phyloP scores from a whole-genome alignment of 2,888 invertebrate genomes.

The Octonoba sinensis region DNA sequence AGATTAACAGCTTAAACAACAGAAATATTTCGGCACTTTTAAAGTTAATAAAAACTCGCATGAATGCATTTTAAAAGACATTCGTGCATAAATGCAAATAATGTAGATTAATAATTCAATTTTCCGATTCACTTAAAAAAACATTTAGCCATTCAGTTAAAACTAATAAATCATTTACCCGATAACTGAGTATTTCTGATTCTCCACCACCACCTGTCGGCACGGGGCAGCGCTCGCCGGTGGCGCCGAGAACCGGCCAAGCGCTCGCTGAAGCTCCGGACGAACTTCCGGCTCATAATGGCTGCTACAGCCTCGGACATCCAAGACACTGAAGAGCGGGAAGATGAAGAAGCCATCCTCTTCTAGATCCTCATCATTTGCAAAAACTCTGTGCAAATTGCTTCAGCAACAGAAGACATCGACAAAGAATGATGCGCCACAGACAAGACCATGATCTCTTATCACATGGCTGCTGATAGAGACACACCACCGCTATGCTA shows the following conservation, averaged over 20 bases:
- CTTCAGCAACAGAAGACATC: background rate
- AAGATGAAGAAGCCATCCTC: constrained; percentile 38
- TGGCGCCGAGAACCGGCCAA: constrained; percentile 63
- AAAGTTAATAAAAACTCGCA: too few species aligned
- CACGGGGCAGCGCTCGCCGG: constrained; percentile 60
- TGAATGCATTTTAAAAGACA: too few species aligned
- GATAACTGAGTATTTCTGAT: constrained; percentile 64
- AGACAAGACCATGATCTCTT: too few species aligned
- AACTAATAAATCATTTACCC: constrained; percentile 56
- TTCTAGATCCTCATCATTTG: background rate
- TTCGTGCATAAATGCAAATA: too few species aligned
- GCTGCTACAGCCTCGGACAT: constrained; percentile 66
- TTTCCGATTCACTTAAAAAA: too few species aligned
- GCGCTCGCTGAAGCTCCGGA: constrained; percentile 67
- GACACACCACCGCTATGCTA: too few species aligned
- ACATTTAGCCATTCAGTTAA: too few species aligned
- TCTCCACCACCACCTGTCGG: constrained; percentile 66
- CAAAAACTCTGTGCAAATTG: background rate
- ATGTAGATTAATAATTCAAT: too few species aligned
- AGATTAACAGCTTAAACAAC: too few species aligned
- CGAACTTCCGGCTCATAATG: constrained; percentile 66
- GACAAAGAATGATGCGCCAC: background rate
- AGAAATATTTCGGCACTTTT: too few species aligned
- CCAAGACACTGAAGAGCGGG: constrained; percentile 40
- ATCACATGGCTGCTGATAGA: too few species aligned